Base-by-base conservation (phyloP, 2,888 invertebrate species). In the Agelastica alni region DNA sequence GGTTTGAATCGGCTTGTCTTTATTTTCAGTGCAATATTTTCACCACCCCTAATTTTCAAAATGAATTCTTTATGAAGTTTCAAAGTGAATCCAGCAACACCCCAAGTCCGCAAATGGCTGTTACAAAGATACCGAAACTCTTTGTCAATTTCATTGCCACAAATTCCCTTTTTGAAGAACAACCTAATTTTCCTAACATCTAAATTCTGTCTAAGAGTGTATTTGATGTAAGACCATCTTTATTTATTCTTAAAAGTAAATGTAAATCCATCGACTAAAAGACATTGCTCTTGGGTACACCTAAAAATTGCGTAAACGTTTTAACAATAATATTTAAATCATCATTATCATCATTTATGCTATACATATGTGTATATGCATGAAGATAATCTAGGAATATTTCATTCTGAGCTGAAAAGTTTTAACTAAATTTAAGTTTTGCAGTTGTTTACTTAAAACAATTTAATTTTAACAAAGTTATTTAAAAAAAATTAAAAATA, bases 11-110 rank as follows among this genome's bases (percentile, higher is more conserved):
- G 36, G 18, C 30, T 43, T 31, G 10, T 42, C 58, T 56, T 47
- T 47, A 42, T 51, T 31, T 13, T 43, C 36, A 12, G 9, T 31
- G 51, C 47, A 47, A 51, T 46, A 56, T 56, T 56, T 56, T 46
- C 43, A 32, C 43, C 46, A 14, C 43, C 43, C 47, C 28, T 47
- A 51, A 56, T 51, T 51, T 56, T 37, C 39, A 34, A 47, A 56
- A 51, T 56, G 56, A 56, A 56, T 56, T 51, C 47, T 56, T 56
- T 51, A 56, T 56, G 56, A 56, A 56, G 42, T 51, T 56, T 56
- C 56, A 56, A 56, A 56, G 56, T 51, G 47, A 56, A 56, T 51
- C 47, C 46, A 31, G 42, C 43, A 47, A 47, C 56, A 56, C 56
- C 31, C 46, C 20, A 42, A 51, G 43, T 47, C 56, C 56, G 37